A percentile compares a stretch with the other conserved stretches of the same genome.
Evolutionary conservation across 1,140 invertebrate species (phyloP).

Genomic region (Drosophila grimshawi): DNA sequence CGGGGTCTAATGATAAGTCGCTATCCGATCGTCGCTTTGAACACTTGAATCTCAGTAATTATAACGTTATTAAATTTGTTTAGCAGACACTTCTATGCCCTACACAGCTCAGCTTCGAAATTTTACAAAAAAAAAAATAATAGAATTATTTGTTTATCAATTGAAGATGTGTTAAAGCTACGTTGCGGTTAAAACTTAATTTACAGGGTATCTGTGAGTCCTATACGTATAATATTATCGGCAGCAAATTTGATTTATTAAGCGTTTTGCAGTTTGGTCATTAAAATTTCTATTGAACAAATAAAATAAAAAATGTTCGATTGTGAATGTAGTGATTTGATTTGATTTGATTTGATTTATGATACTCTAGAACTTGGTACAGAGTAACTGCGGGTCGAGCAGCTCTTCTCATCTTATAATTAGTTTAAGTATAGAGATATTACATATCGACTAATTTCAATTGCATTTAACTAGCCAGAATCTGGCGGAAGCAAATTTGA

Average conservation of each 20-base stretch:
- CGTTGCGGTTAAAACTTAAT: constrained; percentile 24
- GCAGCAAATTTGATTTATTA: constrained; percentile 64
- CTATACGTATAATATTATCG: constrained; percentile 32
- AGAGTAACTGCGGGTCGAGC: constrained; percentile 8
- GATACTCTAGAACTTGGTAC: constrained; percentile 43
- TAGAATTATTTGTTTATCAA: constrained; percentile 10
- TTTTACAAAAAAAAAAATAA: constrained; percentile 2
- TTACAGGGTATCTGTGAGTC: constrained; percentile 39
- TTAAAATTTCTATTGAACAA: constrained; percentile 33
- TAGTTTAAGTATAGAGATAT: constrained; percentile 32
- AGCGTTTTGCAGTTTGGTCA: constrained; percentile 41
- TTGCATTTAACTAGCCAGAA: constrained; percentile 71
- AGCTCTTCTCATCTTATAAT: constrained; percentile 20
- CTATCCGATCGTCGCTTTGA: constrained; percentile 6
- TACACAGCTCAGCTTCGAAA: constrained; percentile 20
- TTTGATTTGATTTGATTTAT: constrained; percentile 19
- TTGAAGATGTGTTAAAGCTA: constrained; percentile 8
- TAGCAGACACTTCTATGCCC: constrained; percentile 4
- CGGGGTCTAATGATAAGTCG: neutral
- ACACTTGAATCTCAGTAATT: constrained; percentile 15
- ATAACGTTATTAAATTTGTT: constrained; percentile 11
- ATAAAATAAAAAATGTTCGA: constrained; percentile 14
- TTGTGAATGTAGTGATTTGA: constrained; percentile 27
- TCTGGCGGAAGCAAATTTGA: constrained; percentile 69
- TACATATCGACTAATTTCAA: constrained; percentile 66